A percentile compares a stretch with the other conserved stretches of the same genome.
These are phyloP conservation scores for Theropithecus gelada DNA, from an alignment of 2,113 vertebrate genomes.

Conservation along the genomic window DNA sequence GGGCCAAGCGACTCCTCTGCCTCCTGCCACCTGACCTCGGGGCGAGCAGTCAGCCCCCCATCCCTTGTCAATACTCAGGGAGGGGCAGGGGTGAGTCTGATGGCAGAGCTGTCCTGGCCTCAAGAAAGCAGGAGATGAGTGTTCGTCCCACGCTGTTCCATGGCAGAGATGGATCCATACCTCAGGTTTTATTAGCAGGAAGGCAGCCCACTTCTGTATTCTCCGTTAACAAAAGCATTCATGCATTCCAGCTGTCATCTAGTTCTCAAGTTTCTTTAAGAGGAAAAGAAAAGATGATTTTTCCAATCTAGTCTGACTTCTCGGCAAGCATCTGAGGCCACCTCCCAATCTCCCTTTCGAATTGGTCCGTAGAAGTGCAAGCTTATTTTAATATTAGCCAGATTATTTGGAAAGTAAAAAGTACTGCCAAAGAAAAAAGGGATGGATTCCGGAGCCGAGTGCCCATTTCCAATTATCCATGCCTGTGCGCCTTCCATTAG, in stretches of 20 bases:
- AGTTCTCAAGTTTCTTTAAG: neutral
- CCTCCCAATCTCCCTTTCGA: neutral
- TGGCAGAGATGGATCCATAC: neutral
- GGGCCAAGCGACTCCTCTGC: neutral
- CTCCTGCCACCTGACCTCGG: neutral
- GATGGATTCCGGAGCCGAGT: neutral
- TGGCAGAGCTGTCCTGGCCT: neutral
- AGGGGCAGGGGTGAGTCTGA: neutral
- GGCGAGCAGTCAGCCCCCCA: neutral
- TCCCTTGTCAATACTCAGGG: accelerated
- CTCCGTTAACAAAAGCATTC: too few species aligned
- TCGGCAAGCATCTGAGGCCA: neutral
- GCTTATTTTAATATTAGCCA: neutral
- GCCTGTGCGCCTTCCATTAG: accelerated
- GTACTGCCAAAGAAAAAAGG: neutral
- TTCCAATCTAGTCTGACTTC: neutral
- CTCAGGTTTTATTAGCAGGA: neutral
- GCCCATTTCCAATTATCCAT: neutral
- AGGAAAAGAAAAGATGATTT: neutral
- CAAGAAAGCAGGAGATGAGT: neutral
- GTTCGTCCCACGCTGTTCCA: accelerated
- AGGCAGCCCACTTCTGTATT: accelerated
- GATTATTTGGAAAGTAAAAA: neutral
- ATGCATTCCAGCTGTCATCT: accelerated
- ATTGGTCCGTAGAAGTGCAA: neutral